Base-by-base conservation (phyloP, 2,888 invertebrate species). In the Rhagophthalmus giganteus region DNA sequence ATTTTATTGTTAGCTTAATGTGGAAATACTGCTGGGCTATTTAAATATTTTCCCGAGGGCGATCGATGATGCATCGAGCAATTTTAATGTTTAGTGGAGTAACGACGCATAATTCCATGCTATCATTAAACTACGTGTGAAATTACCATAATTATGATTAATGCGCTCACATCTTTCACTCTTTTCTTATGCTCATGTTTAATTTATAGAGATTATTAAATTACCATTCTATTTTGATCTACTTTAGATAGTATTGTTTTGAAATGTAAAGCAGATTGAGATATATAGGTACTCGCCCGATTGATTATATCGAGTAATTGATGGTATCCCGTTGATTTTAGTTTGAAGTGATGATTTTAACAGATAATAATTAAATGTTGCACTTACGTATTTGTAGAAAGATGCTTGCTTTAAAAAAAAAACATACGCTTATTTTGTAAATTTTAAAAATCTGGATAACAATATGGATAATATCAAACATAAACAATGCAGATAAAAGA, bases 81-180 rank as follows among this genome's bases (percentile, higher is more conserved):
- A 68, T 68, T 67, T 68, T 65, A 68, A 68, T 65, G 64, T 66
- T 67, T 65, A 63, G 64, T 58, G 63, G 60, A 52, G 60, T 67
- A 65, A 67, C 66, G 63, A 67, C 64, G 61, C 60, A 60, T 67
- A 66, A 69, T 68, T 64, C 64, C 55, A 60, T 63, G 64, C 65
- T 66, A 62, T 62, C 60, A 58, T 61, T 60, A 60, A 62, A 59
- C 59, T 55, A 62, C 60, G 62, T 57, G 59, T 60, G 62, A 60
- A 64, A 67, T 67, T 63, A 65, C 59, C 59, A 59, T 67, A 63
- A 67, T 66, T 67, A 64, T 67, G 67, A 67, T 67, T 67, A 63
- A 67, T 67, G 66, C 34, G 49, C 45, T 55, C 54, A 27, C 42
- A 51, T 58, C 51, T 57, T 64, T 64, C 61, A 61, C 60, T 59